Conservation (phyloP, 1,140 invertebrate genomes). For the Drosophila parvula region DNA sequence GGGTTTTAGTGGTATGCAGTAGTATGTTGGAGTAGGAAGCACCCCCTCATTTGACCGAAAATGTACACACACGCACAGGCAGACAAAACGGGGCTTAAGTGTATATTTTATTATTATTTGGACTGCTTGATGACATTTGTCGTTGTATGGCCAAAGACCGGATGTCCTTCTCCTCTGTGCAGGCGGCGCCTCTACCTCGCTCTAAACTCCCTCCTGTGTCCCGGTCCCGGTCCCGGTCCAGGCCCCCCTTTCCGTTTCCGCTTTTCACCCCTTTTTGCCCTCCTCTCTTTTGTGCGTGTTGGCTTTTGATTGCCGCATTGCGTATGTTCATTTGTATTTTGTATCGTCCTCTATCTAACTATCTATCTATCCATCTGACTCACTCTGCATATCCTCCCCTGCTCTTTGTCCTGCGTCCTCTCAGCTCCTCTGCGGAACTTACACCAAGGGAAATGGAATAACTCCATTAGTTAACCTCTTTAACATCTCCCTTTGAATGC, state of each 20-base stretch:
- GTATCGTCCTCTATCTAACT: conserved; percentile 29
- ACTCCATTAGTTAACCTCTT: too few relatives aligned
- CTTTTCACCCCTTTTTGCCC: background rate
- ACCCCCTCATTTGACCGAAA: conserved; percentile 30
- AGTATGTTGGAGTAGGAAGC: background rate
- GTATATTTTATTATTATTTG: conserved; percentile 83
- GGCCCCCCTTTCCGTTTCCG: background rate
- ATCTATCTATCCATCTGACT: conserved; percentile 34
- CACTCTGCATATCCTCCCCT: conserved; percentile 10
- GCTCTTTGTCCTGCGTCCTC: background rate
- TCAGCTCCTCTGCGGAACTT: background rate
- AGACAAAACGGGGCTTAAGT: conserved; percentile 77
- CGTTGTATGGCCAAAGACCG: conserved; percentile 71
- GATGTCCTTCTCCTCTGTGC: conserved; percentile 60
- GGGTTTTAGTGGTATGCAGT: conserved; percentile 7
- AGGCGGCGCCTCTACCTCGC: background rate
- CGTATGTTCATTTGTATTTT: conserved; percentile 79
- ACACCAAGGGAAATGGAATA: conserved; percentile 3
- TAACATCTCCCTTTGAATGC: background rate
- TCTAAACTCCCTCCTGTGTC: conserved; percentile 23
- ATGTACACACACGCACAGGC: conserved; percentile 40
- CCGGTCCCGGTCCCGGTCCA: background rate
- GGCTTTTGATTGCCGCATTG: conserved; percentile 79
- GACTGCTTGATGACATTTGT: conserved; percentile 81
- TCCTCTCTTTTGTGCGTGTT: conserved; percentile 40